Conservation (phyloP, 2,888 invertebrate species). For the Carterocephalus palaemon region DNA sequence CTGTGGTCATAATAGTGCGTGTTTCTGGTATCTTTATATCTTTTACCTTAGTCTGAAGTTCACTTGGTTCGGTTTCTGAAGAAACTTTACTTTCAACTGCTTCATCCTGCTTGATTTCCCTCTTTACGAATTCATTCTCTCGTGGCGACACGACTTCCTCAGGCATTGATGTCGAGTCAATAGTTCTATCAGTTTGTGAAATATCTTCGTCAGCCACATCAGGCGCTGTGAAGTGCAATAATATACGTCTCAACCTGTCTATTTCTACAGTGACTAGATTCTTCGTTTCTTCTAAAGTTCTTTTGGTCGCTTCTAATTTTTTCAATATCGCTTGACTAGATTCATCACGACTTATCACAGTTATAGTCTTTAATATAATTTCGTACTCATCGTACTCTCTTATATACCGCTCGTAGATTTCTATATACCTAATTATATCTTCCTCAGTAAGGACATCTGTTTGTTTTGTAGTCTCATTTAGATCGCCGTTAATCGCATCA, state of each 20-base stretch:
- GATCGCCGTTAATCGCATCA: slow-evolving; percentile 67
- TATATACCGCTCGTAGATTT: slow-evolving; percentile 69
- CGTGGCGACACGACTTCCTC: slow-evolving; percentile 80
- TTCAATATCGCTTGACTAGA: slow-evolving; percentile 75
- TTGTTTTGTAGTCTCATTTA: slow-evolving; percentile 66
- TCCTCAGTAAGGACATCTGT: slow-evolving; percentile 58
- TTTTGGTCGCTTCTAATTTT: slow-evolving; percentile 78
- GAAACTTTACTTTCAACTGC: slow-evolving; percentile 32
- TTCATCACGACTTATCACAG: slow-evolving; percentile 66
- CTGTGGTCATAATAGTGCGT: slow-evolving; percentile 37
- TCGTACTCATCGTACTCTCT: slow-evolving; percentile 71
- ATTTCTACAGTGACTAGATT: slow-evolving; percentile 80
- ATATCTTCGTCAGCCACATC: slow-evolving; percentile 68
- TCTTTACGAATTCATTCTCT: slow-evolving; percentile 42
- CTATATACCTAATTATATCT: slow-evolving; percentile 66
- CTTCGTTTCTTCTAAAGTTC: slow-evolving; percentile 80
- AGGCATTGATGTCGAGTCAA: slow-evolving; percentile 85
- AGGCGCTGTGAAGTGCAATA: slow-evolving; percentile 58
- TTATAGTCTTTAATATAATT: slow-evolving; percentile 63
- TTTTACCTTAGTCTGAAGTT: slow-evolving; percentile 14
- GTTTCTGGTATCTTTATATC: slow-evolving; percentile 31
- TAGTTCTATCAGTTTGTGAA: slow-evolving; percentile 80
- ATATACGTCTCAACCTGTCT: slow-evolving; percentile 70
- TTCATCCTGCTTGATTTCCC: slow-evolving; percentile 34
- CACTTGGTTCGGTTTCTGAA: slow-evolving; percentile 21